Base-by-base conservation (phyloP, 2,888 invertebrate genomes). In the Caenorhabditis sulstoni region DNA sequence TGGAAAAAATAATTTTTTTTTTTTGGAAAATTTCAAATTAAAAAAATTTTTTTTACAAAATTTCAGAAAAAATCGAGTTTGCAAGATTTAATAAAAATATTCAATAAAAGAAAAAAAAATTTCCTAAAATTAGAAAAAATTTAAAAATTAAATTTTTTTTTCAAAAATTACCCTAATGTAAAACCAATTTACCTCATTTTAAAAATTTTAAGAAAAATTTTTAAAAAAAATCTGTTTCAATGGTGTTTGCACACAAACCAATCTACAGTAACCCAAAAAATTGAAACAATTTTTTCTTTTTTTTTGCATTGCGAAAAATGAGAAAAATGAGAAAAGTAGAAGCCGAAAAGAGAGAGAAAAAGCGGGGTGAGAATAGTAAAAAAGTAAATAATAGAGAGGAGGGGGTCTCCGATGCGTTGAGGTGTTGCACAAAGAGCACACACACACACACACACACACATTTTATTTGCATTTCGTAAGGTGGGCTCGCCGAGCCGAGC, bases 381-480 rank as follows among this genome's bases (percentile, higher is more conserved):
- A 67, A 68, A 68, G 68, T 41, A 68, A 70, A 61, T 59, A 67
- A 29, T 44, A 29, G 29, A 29, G 29, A 29, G 29, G 29, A 29
- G 29, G n/a, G n/a, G n/a, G n/a, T n/a, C n/a, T n/a, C n/a, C n/a
- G n/a, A n/a, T n/a, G n/a, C n/a, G n/a, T n/a, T n/a, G n/a, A n/a
- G n/a, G n/a, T n/a, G 47, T 47, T 8, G 47, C 20, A 8, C 41
- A 20, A 50, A 22, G 18, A 52, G 11, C 11, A 47, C 29, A 29
- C 29, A 29, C 29, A 29, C 29, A 29, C 29, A n/a, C n/a, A n/a
- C n/a, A n/a, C n/a, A n/a, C n/a, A n/a, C n/a, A n/a, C 39, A n/a
- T 22, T 37, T n/a, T 67, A 44, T 70, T 70, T 70, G 53, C 39
- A 12, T 62, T 70, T 70, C 61, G 62, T 70, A 62, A 70, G 55